phyloP scores from a whole-genome alignment of 2,113 vertebrate species.

The Tyto alba region DNA sequence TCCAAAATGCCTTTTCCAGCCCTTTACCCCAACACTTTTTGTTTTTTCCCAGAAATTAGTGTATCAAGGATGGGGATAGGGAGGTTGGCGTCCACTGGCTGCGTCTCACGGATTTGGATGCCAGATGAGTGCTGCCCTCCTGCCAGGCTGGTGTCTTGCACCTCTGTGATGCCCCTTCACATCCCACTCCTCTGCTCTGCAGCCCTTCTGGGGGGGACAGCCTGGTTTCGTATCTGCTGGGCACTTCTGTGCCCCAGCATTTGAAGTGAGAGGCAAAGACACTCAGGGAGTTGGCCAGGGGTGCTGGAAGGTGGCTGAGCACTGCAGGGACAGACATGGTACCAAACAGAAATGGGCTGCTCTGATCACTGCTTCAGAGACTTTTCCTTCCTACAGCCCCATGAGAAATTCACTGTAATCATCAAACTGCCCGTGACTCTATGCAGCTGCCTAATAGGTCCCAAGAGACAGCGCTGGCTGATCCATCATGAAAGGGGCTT shows the following conservation, averaged over 20 bases:
- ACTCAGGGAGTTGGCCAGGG: background rate
- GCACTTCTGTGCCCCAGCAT: background rate
- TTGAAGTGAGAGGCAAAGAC: background rate
- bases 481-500: background rate
- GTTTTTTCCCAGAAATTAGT: background rate
- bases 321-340: fast-evolving
- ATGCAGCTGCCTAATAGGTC: background rate
- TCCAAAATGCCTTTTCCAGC: background rate
- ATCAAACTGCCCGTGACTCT: background rate
- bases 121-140: fast-evolving
- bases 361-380: background rate
- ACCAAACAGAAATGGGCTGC: background rate
- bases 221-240: fast-evolving
- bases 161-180: fast-evolving
- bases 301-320: background rate
- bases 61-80: background rate
- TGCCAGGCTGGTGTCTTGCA: background rate
- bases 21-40: background rate
- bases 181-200: background rate
- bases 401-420: background rate
- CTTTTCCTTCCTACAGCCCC: background rate
- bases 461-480: fast-evolving
- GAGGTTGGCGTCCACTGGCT: background rate
- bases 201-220: background rate
- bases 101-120: background rate